Conservation (phyloP, 2,888 invertebrate genomes). For the Aphidius colemani region DNA sequence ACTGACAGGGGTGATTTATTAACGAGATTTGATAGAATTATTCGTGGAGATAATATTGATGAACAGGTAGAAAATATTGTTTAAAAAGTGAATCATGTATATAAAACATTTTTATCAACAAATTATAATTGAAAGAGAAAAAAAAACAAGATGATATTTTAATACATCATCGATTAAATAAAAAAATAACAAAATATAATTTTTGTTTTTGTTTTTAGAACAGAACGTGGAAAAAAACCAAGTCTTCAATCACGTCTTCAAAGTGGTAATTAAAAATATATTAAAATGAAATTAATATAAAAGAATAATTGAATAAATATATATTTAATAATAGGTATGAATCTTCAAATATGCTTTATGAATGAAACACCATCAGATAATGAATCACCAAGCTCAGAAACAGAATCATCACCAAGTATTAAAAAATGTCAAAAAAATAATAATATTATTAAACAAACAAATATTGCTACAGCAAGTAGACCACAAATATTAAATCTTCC, state of each 20-base stretch:
- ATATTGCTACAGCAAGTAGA: slow-evolving; percentile 39
- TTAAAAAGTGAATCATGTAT: background rate
- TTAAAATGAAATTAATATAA: slow-evolving; percentile 1
- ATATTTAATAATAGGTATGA: slow-evolving; percentile 72
- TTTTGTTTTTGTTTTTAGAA: slow-evolving; percentile 59
- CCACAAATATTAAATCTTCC: slow-evolving; percentile 56
- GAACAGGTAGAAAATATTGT: slow-evolving; percentile 4
- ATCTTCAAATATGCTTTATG: slow-evolving; percentile 95
- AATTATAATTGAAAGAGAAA: background rate
- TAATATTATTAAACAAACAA: slow-evolving; percentile 31
- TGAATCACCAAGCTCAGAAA: slow-evolving; percentile 78
- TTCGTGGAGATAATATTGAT: background rate
- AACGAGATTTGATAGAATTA: slow-evolving; percentile 44
- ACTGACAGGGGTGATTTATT: slow-evolving; percentile 52
- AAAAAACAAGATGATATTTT: no score
- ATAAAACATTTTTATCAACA: background rate
- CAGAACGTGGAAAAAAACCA: slow-evolving; percentile 81
- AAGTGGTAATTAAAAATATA: slow-evolving; percentile 66
- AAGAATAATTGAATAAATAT: slow-evolving; percentile 9
- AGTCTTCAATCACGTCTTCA: slow-evolving; percentile 86
- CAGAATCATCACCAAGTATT: slow-evolving; percentile 60
- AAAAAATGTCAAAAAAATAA: slow-evolving; percentile 34
- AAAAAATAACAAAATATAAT: background rate
- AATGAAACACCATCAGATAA: slow-evolving; percentile 88
- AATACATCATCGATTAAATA: no score